These are phyloP conservation scores for Threskiornis aethiopicus DNA, from an alignment of 2,797 vertebrate genomes.

Conservation along the genomic window DNA sequence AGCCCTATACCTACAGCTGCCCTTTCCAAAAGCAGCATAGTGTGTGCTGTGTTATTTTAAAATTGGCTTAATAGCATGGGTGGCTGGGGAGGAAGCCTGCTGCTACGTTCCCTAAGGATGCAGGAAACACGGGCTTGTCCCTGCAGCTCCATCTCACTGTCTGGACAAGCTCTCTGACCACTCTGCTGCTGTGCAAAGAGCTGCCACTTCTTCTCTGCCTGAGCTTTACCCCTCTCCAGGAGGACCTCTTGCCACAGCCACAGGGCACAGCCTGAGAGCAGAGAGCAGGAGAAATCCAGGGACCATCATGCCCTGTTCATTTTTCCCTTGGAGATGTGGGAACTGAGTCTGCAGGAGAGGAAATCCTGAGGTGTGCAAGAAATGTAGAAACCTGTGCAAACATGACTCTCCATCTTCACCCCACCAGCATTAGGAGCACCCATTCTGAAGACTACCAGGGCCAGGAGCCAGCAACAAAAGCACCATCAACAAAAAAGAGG, in stretches of 20 bases:
- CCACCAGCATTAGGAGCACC: neutral
- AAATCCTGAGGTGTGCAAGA: neutral
- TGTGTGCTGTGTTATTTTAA: neutral
- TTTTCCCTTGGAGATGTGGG: neutral
- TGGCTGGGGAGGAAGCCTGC: neutral
- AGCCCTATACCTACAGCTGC: neutral
- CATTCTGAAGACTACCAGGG: neutral
- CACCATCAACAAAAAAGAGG: neutral
- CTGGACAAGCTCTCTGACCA: neutral
- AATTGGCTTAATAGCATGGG: neutral
- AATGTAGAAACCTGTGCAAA: neutral
- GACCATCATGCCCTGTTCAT: too few species aligned
- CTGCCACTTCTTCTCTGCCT: neutral
- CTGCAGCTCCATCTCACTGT: rapidly evolving
- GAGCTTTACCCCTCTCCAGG: neutral
- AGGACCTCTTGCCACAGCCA: neutral
- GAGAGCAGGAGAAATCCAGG: neutral
- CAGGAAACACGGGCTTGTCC: neutral
- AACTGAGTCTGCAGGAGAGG: neutral
- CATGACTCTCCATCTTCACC: neutral
- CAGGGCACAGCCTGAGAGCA: neutral
- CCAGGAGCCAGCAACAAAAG: neutral
- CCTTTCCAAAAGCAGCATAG: neutral
- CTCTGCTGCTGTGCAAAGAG: neutral
- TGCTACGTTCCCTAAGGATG: rapidly evolving